These are phyloP conservation scores for Cephus runcator DNA, from an alignment of 2,888 invertebrate genomes.

Conservation along the genomic window DNA sequence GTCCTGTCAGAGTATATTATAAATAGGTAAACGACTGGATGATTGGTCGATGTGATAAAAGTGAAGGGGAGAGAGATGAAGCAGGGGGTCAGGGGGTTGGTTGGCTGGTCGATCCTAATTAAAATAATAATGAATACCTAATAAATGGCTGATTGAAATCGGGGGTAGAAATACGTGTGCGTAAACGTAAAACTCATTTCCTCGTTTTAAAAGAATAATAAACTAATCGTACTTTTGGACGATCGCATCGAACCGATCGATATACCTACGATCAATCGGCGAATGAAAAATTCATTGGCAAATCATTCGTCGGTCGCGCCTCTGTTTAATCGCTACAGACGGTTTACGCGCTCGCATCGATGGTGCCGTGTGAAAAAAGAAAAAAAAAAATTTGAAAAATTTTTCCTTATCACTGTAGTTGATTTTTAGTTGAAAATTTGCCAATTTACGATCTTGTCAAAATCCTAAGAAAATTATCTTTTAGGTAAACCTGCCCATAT, in stretches of 20 bases:
- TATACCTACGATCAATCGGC: constrained; percentile 24
- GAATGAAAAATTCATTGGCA: constrained; percentile 40
- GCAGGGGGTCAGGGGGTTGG: not conserved
- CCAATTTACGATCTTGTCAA: not conserved
- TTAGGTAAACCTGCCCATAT: not conserved
- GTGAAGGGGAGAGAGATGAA: not conserved
- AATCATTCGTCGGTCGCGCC: constrained; percentile 22
- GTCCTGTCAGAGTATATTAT: not conserved
- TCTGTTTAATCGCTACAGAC: not conserved
- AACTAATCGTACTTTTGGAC: constrained; percentile 39
- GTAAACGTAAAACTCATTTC: constrained; percentile 49
- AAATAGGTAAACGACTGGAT: not conserved
- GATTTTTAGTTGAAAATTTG: not conserved
- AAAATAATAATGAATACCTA: constrained; percentile 55
- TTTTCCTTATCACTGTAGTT: not conserved
- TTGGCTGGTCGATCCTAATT: constrained; percentile 25
- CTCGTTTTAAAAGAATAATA: constrained; percentile 50
- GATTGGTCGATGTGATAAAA: not conserved
- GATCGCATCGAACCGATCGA: constrained; percentile 28
- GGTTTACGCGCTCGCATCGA: not conserved
- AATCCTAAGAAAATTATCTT: not conserved
- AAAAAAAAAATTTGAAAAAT: not conserved
- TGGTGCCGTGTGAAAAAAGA: not conserved
- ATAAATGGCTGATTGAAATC: constrained; percentile 52
- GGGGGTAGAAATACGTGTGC: constrained; percentile 30